A percentile compares a stretch with the other conserved stretches of the same genome.
These are phyloP conservation scores for Pluvianellus socialis DNA, from an alignment of 2,113 vertebrate species.

Conservation along the genomic window DNA sequence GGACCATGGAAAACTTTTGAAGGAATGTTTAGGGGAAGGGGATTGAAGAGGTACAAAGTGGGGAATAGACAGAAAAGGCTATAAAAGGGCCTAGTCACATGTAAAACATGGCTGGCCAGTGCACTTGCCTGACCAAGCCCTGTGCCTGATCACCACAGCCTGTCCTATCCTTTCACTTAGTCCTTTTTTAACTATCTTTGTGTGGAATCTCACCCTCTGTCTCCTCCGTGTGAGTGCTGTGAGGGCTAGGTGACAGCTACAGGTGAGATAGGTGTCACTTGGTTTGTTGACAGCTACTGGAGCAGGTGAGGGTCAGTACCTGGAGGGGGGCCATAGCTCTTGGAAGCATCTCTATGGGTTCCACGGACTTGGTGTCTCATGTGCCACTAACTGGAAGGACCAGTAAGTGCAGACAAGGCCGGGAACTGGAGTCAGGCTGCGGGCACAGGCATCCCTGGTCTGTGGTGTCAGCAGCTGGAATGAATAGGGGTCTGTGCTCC, in stretches of 20 bases:
- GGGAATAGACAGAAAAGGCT: too few relatives aligned
- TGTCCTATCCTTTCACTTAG: neutral
- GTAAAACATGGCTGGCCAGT: neutral
- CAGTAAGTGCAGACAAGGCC: neutral
- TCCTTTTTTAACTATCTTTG: neutral
- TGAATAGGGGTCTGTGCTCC: neutral
- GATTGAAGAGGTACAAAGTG: neutral
- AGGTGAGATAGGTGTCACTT: neutral
- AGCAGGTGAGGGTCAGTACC: neutral
- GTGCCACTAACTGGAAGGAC: neutral
- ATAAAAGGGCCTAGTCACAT: neutral
- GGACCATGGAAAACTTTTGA: neutral
- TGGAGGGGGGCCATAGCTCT: neutral
- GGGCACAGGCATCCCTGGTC: too few relatives aligned
- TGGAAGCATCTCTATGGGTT: neutral
- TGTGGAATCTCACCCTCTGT: neutral
- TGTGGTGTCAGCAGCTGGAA: neutral
- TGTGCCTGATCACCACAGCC: too few relatives aligned
- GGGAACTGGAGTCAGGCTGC: neutral
- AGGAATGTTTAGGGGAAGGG: neutral
- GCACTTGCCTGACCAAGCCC: neutral
- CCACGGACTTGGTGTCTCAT: neutral
- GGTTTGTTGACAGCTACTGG: neutral
- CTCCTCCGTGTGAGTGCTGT: neutral
- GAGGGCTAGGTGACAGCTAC: neutral